Conservation (phyloP, 1,140 invertebrate species). For the Neodiprion lecontei region DNA sequence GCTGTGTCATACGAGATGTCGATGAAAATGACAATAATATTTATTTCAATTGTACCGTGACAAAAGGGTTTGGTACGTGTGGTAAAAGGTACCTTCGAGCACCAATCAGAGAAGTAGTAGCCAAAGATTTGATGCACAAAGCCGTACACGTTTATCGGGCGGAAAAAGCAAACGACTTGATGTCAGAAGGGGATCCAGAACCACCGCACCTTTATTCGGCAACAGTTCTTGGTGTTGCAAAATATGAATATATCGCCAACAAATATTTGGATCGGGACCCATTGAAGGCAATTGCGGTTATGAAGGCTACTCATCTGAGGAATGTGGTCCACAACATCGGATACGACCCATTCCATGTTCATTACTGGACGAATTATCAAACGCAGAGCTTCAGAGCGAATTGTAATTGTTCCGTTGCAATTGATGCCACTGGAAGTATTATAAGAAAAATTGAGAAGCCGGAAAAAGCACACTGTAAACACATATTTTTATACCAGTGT, state of each 20-base stretch:
- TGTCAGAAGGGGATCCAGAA: too few relatives aligned
- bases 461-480: conserved; percentile 16
- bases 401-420: conserved; percentile 2
- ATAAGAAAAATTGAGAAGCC: conserved; percentile 17
- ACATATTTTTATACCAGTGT: conserved; percentile 28
- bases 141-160: too few relatives aligned
- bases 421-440: conserved; percentile 30
- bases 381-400: conserved; percentile 17
- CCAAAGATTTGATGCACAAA: background rate
- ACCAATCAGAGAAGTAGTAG: conserved; percentile 13
- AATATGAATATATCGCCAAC: background rate
- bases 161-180: too few relatives aligned
- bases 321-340: conserved; percentile 24
- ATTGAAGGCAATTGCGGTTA: conserved; percentile 22
- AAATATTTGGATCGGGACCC: conserved; percentile 26
- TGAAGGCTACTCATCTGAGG: conserved; percentile 15
- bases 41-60: conserved; percentile 4
- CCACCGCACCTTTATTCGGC: too few relatives aligned
- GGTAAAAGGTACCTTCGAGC: conserved; percentile 25
- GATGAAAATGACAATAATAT: background rate
- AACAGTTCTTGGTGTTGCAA: too few relatives aligned
- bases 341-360: conserved; percentile 17
- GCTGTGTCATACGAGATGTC: background rate
- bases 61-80: conserved; percentile 18
- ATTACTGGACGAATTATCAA: conserved; percentile 25